phyloP scores from a whole-genome alignment of 2,888 invertebrate genomes.

The Melipona beecheii region DNA sequence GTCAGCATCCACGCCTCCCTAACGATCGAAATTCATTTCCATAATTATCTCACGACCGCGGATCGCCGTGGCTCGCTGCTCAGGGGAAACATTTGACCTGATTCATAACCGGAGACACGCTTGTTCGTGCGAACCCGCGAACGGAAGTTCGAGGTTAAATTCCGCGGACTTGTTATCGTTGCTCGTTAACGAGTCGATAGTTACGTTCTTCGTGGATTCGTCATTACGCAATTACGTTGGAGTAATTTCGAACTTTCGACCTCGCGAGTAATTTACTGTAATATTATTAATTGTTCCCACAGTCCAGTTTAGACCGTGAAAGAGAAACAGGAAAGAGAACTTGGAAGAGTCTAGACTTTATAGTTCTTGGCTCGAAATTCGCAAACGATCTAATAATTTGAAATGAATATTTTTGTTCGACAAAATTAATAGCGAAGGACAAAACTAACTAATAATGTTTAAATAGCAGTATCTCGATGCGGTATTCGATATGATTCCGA shows the following conservation, averaged over 20 bases:
- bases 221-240: conserved; percentile 9
- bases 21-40: conserved; percentile 80
- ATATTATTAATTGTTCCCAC: too few relatives aligned
- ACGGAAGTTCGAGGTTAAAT: conserved; percentile 59
- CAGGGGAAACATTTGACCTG: conserved; percentile 50
- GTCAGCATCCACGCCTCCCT: conserved; percentile 75
- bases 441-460: too few relatives aligned
- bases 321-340: too few relatives aligned
- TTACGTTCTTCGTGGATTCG: conserved; percentile 22
- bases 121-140: conserved; percentile 57
- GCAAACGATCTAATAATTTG: too few relatives aligned
- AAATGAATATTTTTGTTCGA: too few relatives aligned
- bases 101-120: conserved; percentile 51
- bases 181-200: conserved; percentile 38
- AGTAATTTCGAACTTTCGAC: conserved; percentile 4
- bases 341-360: too few relatives aligned
- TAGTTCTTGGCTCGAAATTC: too few relatives aligned
- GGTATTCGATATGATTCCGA: not conserved
- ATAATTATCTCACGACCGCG: conserved; percentile 76
- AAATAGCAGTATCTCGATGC: not conserved
- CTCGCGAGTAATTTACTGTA: too few relatives aligned
- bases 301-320: too few relatives aligned
- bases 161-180: conserved; percentile 28
- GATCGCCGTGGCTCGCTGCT: conserved; percentile 40
- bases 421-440: too few relatives aligned